A percentile compares a stretch with the other conserved stretches of the same genome.
phyloP scores from a whole-genome alignment of 1,140 invertebrate genomes.

The Philotrypesis tridentata region DNA sequence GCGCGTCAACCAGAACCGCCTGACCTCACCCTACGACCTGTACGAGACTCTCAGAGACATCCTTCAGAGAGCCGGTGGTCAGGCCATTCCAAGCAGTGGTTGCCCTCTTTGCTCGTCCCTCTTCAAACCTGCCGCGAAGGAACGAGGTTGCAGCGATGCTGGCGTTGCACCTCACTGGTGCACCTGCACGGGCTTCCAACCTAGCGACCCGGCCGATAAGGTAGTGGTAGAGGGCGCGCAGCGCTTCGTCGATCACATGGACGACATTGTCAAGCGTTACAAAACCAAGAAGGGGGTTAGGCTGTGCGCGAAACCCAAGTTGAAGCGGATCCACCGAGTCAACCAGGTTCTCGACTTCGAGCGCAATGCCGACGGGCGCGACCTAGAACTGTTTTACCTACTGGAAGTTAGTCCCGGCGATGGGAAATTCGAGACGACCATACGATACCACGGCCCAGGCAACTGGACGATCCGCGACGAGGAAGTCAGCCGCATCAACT shows the following conservation, averaged over 20 bases:
- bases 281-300: constrained; percentile 61
- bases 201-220: constrained; percentile 66
- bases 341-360: constrained; percentile 72
- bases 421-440: constrained; percentile 78
- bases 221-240: constrained; percentile 66
- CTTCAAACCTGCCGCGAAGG: constrained; percentile 77
- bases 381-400: constrained; percentile 66
- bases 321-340: constrained; percentile 70
- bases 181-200: constrained; percentile 77
- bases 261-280: constrained; percentile 70
- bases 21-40: constrained; percentile 90
- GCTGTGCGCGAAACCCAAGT: constrained; percentile 72
- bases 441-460: constrained; percentile 64
- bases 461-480: constrained; percentile 66
- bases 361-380: constrained; percentile 55
- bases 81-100: constrained; percentile 67
- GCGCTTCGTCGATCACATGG: constrained; percentile 65
- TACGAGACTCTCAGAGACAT: constrained; percentile 80
- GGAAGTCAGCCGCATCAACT: constrained; percentile 78
- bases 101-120: constrained; percentile 82
- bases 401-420: constrained; percentile 75
- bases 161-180: constrained; percentile 86
- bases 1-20: constrained; percentile 79
- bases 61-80: constrained; percentile 65
- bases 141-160: constrained; percentile 82